Conservation (phyloP, 1,140 invertebrate species). For the Bombus fervidus region DNA sequence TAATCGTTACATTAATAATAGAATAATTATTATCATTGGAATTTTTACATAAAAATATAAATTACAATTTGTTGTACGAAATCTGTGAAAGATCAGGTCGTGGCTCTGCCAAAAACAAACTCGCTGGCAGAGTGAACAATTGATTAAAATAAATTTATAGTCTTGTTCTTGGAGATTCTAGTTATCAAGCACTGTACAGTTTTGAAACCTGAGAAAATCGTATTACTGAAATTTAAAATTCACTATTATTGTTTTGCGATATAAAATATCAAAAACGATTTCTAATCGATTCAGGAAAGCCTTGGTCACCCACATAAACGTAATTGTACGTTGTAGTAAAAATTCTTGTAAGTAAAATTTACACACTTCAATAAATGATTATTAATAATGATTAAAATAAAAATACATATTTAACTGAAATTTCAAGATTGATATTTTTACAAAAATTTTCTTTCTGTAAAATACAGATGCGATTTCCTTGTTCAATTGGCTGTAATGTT, state of each 20-base stretch:
- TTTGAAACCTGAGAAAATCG: constrained; percentile 9
- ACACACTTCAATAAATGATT: constrained; percentile 7
- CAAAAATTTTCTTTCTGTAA: constrained; percentile 36
- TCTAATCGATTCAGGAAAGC: constrained; percentile 1
- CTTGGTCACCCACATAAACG: constrained; percentile 19
- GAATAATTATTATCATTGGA: constrained; percentile 64
- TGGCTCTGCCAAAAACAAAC: constrained; percentile 48
- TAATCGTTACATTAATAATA: constrained; percentile 59
- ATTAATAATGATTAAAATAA: constrained; percentile 34
- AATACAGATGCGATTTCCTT: constrained; percentile 31
- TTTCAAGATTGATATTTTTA: constrained; percentile 19
- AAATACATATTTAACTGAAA: constrained; percentile 27
- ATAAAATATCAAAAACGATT: constrained; percentile 21
- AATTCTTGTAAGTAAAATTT: background rate
- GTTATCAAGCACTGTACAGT: constrained; percentile 47
- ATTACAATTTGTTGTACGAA: constrained; percentile 62
- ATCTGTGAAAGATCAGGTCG: constrained; percentile 46
- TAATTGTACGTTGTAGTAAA: constrained; percentile 24
- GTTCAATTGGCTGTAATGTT: constrained; percentile 17
- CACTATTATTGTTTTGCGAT: constrained; percentile 5
- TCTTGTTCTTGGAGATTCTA: constrained; percentile 53
- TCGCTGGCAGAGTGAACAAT: constrained; percentile 22
- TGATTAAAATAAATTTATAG: constrained; percentile 42
- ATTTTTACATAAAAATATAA: constrained; percentile 72
- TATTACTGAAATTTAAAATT: constrained; percentile 27